Conservation (phyloP, 2,797 vertebrate species). For the Pagetopsis macropterus region DNA sequence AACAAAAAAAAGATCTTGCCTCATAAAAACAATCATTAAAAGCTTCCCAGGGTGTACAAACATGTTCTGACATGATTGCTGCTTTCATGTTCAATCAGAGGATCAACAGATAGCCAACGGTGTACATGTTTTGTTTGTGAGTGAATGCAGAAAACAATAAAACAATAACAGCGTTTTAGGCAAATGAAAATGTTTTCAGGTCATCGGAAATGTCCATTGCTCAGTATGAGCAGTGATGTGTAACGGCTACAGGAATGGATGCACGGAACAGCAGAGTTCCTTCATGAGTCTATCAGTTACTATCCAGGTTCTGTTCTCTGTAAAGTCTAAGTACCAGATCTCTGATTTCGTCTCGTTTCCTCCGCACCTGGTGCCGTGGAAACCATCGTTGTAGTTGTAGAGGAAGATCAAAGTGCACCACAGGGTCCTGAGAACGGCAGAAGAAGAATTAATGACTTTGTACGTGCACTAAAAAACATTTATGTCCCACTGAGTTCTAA, state of each 20-base stretch:
- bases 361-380: constrained; percentile 89
- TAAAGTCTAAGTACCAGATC: constrained; percentile 92
- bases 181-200: constrained; percentile 42
- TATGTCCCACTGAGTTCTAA: neutral
- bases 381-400: constrained; percentile 92
- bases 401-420: constrained; percentile 93
- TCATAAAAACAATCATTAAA: constrained; percentile 44
- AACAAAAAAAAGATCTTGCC: constrained; percentile 38
- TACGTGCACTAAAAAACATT: neutral
- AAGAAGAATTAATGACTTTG: constrained; percentile 2
- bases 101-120: constrained; percentile 21
- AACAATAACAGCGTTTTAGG: constrained; percentile 24
- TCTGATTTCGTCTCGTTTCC: constrained; percentile 93
- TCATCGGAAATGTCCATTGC: constrained; percentile 56
- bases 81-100: constrained; percentile 21
- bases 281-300: constrained; percentile 40
- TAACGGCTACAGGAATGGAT: constrained; percentile 44
- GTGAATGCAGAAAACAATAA: constrained; percentile 20
- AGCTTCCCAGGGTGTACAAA: constrained; percentile 41
- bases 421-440: constrained; percentile 86
- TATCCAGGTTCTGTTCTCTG: constrained; percentile 85
- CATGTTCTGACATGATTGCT: constrained; percentile 22
- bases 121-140: constrained; percentile 13
- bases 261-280: constrained; percentile 9
- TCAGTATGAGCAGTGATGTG: constrained; percentile 75